Conservation (phyloP, 2,888 invertebrate species). For the Cerastoderma edule region DNA sequence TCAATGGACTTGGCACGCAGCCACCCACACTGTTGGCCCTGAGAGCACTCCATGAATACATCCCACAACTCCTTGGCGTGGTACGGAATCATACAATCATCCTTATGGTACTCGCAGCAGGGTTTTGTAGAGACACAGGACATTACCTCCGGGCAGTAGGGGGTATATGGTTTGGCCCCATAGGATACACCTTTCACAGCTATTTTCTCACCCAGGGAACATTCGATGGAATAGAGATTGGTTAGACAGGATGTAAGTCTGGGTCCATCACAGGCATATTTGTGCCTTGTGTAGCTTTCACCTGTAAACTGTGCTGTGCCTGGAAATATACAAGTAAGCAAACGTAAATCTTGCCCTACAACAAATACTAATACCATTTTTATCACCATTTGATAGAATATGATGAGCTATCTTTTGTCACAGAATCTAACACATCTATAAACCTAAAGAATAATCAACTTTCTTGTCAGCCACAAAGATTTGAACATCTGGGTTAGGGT, state of each 20-base stretch:
- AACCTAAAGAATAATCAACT: not conserved
- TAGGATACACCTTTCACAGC: constrained; percentile 59
- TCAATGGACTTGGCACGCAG: constrained; percentile 56
- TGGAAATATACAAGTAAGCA: not conserved
- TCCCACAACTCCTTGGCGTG: constrained; percentile 45
- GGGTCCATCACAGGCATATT: constrained; percentile 53
- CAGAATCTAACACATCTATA: not conserved
- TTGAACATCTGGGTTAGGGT: no score
- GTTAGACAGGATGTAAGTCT: constrained; percentile 33
- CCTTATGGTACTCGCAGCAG: constrained; percentile 58
- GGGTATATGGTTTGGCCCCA: constrained; percentile 59
- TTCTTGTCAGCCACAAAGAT: not conserved
- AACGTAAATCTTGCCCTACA: no score
- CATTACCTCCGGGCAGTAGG: constrained; percentile 48
- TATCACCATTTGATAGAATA: no score
- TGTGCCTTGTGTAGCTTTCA: constrained; percentile 19
- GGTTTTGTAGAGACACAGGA: constrained; percentile 44
- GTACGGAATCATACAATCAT: constrained; percentile 61
- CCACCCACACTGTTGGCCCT: constrained; percentile 60
- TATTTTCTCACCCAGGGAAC: constrained; percentile 60
- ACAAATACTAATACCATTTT: no score
- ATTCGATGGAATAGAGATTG: constrained; percentile 61
- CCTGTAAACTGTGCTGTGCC: not conserved
- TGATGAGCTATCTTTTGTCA: not conserved
- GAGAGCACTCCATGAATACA: constrained; percentile 63